Evolutionary conservation across 2,113 vertebrate species (phyloP).

Genomic region (Pholis gunnellus): DNA sequence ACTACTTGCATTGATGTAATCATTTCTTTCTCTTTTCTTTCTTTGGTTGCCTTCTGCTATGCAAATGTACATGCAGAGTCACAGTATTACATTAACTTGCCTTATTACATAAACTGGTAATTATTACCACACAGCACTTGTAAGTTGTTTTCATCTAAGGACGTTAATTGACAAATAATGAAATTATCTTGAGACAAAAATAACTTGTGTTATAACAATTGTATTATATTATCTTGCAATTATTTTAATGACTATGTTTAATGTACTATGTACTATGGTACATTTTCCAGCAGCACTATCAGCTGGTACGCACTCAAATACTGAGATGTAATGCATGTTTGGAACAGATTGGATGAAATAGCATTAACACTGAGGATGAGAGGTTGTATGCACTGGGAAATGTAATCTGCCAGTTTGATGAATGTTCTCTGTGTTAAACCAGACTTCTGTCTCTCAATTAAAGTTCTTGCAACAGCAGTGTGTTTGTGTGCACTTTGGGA

Average conservation of each 20-base stretch:
- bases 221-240: neutral
- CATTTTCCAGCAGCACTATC: neutral
- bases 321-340: neutral
- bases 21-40: no score
- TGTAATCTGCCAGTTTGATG: constrained; percentile 34
- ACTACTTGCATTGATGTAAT: no score
- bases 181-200: neutral
- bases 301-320: neutral
- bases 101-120: neutral
- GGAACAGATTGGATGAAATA: constrained; percentile 17
- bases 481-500: neutral
- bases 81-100: neutral
- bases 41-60: neutral
- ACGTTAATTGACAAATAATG: neutral
- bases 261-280: no score
- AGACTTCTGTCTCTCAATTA: constrained; percentile 32
- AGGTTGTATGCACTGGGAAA: constrained; percentile 6
- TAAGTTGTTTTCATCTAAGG: neutral
- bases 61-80: neutral
- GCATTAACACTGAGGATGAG: constrained; percentile 15
- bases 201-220: neutral
- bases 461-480: neutral
- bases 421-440: constrained; percentile 17
- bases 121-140: neutral
- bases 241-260: neutral